Evolutionary conservation across 2,888 invertebrate genomes (phyloP).

Genomic region (Steinernema carpocapsae): DNA sequence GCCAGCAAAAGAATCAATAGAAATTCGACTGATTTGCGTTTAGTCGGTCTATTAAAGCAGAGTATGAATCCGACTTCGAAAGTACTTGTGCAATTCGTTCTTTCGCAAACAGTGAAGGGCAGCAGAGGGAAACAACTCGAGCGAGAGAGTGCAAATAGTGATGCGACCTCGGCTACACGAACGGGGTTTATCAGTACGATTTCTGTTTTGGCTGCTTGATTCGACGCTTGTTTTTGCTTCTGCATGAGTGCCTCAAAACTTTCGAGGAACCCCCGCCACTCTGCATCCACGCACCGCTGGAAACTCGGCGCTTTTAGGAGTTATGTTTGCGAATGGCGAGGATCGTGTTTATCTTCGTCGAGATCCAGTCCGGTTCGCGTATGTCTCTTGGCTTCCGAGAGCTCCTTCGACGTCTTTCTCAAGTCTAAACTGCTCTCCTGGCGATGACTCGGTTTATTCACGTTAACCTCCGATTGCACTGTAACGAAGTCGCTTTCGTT

Average conservation of each 20-base stretch:
- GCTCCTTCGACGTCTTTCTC: not conserved
- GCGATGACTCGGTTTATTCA: not conserved
- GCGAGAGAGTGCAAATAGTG: slow-evolving; percentile 6
- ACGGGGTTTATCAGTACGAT: not conserved
- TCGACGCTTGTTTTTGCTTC: too few species aligned
- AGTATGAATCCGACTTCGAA: too few species aligned
- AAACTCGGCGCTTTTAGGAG: not conserved
- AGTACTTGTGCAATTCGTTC: slow-evolving; percentile 2
- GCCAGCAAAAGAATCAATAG: not conserved
- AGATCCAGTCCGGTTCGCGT: slow-evolving; percentile 2
- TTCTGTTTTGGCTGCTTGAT: not conserved
- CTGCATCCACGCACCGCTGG: not conserved
- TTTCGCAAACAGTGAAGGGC: not conserved
- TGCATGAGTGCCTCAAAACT: too few species aligned
- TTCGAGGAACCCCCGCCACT: not conserved
- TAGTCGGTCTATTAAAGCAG: too few species aligned
- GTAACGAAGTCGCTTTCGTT: not conserved
- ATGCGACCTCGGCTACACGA: not conserved
- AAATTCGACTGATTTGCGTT: too few species aligned
- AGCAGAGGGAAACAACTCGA: not conserved
- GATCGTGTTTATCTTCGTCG: slow-evolving; percentile 27
- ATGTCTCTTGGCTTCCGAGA: slow-evolving; percentile 10
- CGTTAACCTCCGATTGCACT: slow-evolving; percentile 13
- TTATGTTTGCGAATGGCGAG: slow-evolving; percentile 28
- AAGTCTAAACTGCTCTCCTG: not conserved